A percentile compares a stretch with the other conserved stretches of the same genome.
Evolutionary conservation across 2,113 vertebrate species (phyloP).

Genomic region (Embiotoca jacksoni): DNA sequence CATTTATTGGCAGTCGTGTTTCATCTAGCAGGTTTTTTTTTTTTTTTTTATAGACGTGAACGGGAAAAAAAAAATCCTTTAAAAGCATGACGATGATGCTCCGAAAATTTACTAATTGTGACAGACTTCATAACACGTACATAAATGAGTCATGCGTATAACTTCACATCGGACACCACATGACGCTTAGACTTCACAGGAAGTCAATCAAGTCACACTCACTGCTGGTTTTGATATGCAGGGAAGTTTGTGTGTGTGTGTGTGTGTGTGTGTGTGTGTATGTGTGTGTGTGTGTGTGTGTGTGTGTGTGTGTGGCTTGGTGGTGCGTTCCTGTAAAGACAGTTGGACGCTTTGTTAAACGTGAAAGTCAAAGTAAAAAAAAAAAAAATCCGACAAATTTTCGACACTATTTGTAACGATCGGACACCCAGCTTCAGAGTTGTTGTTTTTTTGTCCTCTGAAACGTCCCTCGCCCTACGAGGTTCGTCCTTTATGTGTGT

Average conservation of each 20-base stretch:
- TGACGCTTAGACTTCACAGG: background rate
- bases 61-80: no score
- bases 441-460: background rate
- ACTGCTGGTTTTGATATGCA: no score
- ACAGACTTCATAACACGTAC: no score
- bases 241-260: no score
- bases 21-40: no score
- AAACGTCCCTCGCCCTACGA: background rate
- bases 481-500: background rate
- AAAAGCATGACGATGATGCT: no score
- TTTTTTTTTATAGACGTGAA: no score
- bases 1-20: no score
- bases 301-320: background rate
- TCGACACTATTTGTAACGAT: background rate
- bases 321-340: conserved; percentile 9
- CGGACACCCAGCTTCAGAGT: background rate
- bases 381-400: background rate
- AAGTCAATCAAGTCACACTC: background rate
- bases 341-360: conserved; percentile 25
- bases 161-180: background rate
- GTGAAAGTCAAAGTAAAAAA: background rate
- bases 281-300: no score
- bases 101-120: no score
- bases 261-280: no score
- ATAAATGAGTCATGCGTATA: background rate